These are phyloP conservation scores for Parelbella ahira DNA, from an alignment of 2,888 invertebrate genomes.

Conservation along the genomic window DNA sequence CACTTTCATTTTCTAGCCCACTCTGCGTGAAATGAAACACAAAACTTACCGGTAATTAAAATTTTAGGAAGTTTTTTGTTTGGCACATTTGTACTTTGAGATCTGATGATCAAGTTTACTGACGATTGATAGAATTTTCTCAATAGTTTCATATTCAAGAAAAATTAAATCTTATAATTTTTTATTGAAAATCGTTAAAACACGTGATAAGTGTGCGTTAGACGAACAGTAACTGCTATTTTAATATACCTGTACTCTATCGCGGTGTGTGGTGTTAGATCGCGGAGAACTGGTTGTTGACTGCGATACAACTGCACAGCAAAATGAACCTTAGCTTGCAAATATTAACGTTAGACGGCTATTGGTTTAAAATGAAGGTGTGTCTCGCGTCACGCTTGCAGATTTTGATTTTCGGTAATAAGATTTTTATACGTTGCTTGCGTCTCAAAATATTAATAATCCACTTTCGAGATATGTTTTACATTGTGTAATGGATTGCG, in stretches of 20 bases:
- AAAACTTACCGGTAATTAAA: conserved; percentile 78
- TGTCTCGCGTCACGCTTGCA: conserved; percentile 40
- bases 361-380: conserved; percentile 43
- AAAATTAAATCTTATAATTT: conserved; percentile 28
- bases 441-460: too few species aligned
- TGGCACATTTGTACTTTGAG: conserved; percentile 45
- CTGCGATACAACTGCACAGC: conserved; percentile 27
- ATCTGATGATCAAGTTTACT: conserved; percentile 45
- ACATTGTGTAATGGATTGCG: too few species aligned
- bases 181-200: conserved; percentile 23
- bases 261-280: conserved; percentile 38
- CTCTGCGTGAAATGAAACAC: not conserved
- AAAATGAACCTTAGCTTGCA: conserved; percentile 41
- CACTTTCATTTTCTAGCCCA: conserved; percentile 3
- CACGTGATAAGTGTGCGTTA: conserved; percentile 54
- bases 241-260: conserved; percentile 5
- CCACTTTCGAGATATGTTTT: too few species aligned
- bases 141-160: conserved; percentile 45
- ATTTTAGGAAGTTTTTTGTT: conserved; percentile 71
- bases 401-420: too few species aligned
- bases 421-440: too few species aligned
- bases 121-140: conserved; percentile 45
- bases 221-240: conserved; percentile 48
- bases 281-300: conserved; percentile 50
- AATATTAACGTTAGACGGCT: conserved; percentile 21